These are phyloP conservation scores for Amphiprion ocellaris DNA, from an alignment of 2,113 vertebrate species.

Conservation along the genomic window DNA sequence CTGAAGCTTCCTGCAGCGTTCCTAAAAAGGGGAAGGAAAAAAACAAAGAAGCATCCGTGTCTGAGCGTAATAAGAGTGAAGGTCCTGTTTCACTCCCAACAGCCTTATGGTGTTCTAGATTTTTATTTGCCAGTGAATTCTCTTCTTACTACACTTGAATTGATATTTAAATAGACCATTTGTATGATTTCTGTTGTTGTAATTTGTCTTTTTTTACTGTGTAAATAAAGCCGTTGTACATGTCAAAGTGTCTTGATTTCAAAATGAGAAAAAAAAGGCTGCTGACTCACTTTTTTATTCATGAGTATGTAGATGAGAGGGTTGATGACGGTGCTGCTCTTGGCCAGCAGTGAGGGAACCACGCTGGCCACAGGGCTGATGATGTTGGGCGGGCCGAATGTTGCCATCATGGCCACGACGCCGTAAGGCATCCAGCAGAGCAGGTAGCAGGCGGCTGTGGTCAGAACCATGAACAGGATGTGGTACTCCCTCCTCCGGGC, in stretches of 20 bases:
- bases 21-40: constrained; percentile 24
- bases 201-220: constrained; percentile 74
- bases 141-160: constrained; percentile 77
- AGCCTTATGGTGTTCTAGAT: constrained; percentile 72
- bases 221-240: constrained; percentile 83
- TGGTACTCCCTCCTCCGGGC: constrained; percentile 87
- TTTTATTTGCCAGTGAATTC: constrained; percentile 64
- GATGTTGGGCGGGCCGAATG: constrained; percentile 85
- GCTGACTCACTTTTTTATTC: constrained; percentile 87
- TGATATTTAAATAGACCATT: constrained; percentile 78
- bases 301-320: constrained; percentile 91
- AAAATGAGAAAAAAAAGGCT: neutral
- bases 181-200: constrained; percentile 76
- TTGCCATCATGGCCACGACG: constrained; percentile 87
- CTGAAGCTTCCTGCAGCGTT: constrained; percentile 13
- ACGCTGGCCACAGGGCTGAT: constrained; percentile 86
- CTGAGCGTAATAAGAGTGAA: constrained; percentile 45
- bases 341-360: constrained; percentile 88
- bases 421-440: constrained; percentile 90
- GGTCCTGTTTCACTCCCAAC: constrained; percentile 59
- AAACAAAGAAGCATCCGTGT: constrained; percentile 35
- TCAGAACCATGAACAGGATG: constrained; percentile 89
- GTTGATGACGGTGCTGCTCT: constrained; percentile 91
- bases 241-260: constrained; percentile 29
- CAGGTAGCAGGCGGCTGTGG: constrained; percentile 86